Conservation (phyloP, 2,797 vertebrate genomes). For the Falco biarmicus region DNA sequence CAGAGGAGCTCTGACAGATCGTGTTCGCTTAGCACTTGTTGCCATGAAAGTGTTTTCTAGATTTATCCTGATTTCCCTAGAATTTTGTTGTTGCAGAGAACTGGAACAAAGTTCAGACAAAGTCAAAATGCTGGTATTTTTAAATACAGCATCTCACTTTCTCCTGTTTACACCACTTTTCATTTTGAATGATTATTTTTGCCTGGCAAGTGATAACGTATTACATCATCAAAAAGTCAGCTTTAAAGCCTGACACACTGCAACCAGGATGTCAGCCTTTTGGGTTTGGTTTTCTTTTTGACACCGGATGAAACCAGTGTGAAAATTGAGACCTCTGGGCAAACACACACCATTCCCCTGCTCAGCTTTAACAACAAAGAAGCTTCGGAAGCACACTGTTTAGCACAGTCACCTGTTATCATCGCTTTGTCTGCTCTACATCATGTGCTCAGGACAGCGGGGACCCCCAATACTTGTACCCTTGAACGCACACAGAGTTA, state of each 20-base stretch:
- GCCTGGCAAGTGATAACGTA: constrained; percentile 30
- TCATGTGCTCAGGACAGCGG: neutral
- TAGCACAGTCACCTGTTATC: neutral
- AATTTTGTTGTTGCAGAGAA: neutral
- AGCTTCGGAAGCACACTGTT: neutral
- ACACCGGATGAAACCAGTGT: neutral
- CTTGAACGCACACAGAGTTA: neutral
- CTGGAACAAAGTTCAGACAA: constrained; percentile 19
- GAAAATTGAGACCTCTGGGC: neutral
- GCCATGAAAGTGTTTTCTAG: neutral
- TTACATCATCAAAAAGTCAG: neutral
- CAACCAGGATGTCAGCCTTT: neutral
- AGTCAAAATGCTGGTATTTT: constrained; percentile 21
- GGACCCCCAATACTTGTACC: neutral
- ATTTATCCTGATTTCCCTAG: neutral
- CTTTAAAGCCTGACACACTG: neutral
- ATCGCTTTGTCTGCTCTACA: neutral
- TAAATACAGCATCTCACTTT: neutral
- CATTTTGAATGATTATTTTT: constrained; percentile 19
- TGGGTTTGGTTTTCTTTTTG: neutral
- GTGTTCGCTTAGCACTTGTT: neutral
- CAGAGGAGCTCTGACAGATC: neutral
- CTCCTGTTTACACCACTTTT: neutral
- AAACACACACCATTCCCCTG: neutral
- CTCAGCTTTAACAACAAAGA: neutral